These are phyloP conservation scores for Frankliniella fusca DNA, from an alignment of 2,888 invertebrate species.

Conservation along the genomic window DNA sequence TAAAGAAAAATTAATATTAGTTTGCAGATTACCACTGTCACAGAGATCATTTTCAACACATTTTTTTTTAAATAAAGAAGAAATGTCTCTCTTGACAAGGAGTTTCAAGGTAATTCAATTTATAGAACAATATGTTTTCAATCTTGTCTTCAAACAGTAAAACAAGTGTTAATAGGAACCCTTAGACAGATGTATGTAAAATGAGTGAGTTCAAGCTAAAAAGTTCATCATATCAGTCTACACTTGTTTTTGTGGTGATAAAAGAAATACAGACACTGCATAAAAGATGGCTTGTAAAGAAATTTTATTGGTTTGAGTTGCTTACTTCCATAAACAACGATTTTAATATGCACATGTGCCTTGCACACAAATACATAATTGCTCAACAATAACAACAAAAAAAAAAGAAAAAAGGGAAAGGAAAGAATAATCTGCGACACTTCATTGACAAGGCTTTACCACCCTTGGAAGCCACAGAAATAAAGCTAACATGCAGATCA, in stretches of 20 bases:
- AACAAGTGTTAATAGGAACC: too few relatives aligned
- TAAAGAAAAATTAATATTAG: too few relatives aligned
- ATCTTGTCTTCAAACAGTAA: too few relatives aligned
- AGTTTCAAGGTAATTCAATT: background rate
- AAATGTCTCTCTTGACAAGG: background rate
- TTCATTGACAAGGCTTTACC: constrained; percentile 13
- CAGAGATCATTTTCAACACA: too few relatives aligned
- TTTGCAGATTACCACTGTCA: too few relatives aligned
- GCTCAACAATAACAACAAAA: constrained; percentile 15
- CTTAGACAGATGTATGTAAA: too few relatives aligned
- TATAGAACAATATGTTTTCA: background rate
- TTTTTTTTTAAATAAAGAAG: background rate
- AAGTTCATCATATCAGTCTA: background rate
- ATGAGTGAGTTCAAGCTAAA: too few relatives aligned
- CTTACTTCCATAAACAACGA: background rate
- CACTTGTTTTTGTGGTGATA: background rate
- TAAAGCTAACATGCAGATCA: constrained; percentile 21
- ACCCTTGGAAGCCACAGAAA: constrained; percentile 18
- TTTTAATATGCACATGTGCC: background rate
- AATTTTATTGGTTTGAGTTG: constrained; percentile 1
- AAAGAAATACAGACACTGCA: background rate
- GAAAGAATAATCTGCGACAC: background rate
- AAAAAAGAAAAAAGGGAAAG: background rate
- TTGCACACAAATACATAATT: background rate
- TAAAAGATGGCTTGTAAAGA: background rate